Evolutionary conservation across 2,797 vertebrate species (phyloP), one percentile per base, ranked within the genome.

Genomic region (Acestrorhynchus altus): DNA sequence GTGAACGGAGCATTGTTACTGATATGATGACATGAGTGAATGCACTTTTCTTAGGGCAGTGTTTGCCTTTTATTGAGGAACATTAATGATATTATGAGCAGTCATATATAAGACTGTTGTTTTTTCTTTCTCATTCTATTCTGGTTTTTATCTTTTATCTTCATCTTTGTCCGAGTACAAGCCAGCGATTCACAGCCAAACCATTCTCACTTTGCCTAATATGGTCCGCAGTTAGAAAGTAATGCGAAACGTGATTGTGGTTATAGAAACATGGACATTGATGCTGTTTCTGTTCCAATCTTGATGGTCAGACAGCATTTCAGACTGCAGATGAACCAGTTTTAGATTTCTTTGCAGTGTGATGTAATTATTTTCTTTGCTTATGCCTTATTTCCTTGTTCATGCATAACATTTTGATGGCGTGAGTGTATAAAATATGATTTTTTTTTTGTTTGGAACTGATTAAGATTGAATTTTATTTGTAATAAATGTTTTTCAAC

Each of bases 71-170:
- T 76, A 67, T 69, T 28, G 13, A 73, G 79, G 26, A 72, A 76
- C 54, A 74, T 12, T 67, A 80, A 77, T 78, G 28, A 49, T 91
- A 76, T 92, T 91, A 93, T 89, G 87, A 93, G 89, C 88, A 2
- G 68, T 10, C 8, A 69, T 35, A 26, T 65, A 73, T 40, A 60
- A 54, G 46, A 52, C 49, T 75, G 57, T 60, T 26, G 28, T 4
- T 11, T 1, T 81, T 12, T 59, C 18, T 20, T 59, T 26, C 42
- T 78, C 49, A 39, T 61, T 70, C 31, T 78, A 39, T 60, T 54
- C n/a, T 2, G 28, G 54, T 15, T n/a, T 57, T 28, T 74, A 35
- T 42, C n/a, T n/a, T n/a, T n/a, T n/a, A n/a, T n/a, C n/a, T 46
- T 10, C 20, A 31, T 22, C 4, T 5, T 54, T 8, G 4, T 61